Percentiles rank a stretch among this genome's conserved stretches.
Conservation (phyloP, 1,140 invertebrate genomes). For the Laodelphax striatellus region DNA sequence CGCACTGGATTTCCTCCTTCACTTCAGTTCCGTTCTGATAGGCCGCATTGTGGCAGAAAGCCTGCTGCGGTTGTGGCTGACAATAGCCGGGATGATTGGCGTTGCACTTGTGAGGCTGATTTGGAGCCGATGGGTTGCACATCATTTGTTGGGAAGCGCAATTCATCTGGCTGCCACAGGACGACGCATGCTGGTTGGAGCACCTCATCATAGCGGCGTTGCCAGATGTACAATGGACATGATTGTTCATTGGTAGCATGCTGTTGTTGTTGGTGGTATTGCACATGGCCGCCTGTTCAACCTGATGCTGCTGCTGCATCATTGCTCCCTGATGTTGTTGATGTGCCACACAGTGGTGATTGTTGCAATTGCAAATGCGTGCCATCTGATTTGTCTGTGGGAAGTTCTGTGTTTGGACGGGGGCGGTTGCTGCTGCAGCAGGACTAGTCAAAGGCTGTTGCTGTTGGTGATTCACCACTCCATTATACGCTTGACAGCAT, state of each 20-base stretch:
- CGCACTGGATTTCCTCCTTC: conserved; percentile 14
- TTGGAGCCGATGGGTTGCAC: conserved; percentile 5
- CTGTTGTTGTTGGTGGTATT: not conserved
- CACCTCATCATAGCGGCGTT: too few species aligned
- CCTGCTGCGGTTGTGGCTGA: conserved; percentile 5
- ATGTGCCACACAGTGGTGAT: conserved; percentile 19
- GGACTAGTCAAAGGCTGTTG: conserved; percentile 40
- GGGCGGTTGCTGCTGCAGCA: conserved; percentile 42
- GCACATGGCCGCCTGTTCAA: not conserved
- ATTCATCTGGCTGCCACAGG: conserved; percentile 2
- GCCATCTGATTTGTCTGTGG: conserved; percentile 16
- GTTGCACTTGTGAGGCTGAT: conserved; percentile 26
- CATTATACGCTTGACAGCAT: conserved; percentile 13
- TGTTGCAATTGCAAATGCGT: conserved; percentile 25
- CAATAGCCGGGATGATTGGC: conserved; percentile 8
- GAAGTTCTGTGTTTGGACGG: conserved; percentile 29
- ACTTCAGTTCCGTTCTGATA: conserved; percentile 16
- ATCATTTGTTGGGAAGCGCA: not conserved
- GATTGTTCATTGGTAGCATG: not conserved
- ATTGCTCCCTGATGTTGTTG: not conserved
- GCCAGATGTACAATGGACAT: not conserved
- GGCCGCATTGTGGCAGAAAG: conserved; percentile 16
- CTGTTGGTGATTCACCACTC: not conserved
- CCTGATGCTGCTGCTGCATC: not conserved
- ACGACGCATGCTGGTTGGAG: not conserved